Evolutionary conservation across 2,888 invertebrate species (phyloP).

Genomic region (Ryuthela nishihirai): DNA sequence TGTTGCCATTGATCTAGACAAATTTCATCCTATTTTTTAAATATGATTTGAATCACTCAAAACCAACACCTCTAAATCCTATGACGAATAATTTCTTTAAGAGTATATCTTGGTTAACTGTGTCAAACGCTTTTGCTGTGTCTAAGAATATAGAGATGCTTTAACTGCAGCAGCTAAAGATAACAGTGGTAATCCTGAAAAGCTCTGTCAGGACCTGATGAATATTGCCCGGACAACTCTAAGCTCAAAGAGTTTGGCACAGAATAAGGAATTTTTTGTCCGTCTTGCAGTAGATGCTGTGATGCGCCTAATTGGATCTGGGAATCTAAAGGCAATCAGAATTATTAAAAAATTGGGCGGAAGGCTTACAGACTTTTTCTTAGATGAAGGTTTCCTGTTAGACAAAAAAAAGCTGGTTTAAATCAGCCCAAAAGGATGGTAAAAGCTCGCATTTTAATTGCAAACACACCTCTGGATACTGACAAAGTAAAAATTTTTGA

Average conservation of each 20-base stretch:
- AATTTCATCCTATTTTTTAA: too few species aligned
- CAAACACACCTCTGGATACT: slow-evolving; percentile 99
- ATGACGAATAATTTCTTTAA: too few species aligned
- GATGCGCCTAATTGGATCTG: slow-evolving; percentile 88
- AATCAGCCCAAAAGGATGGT: slow-evolving; percentile 95
- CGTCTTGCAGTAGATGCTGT: slow-evolving; percentile 94
- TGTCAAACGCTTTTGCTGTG: too few species aligned
- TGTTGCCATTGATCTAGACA: too few species aligned
- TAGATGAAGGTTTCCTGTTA: slow-evolving; percentile 85
- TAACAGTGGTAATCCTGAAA: slow-evolving; percentile 65
- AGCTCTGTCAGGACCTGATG: slow-evolving; percentile 80
- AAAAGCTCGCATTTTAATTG: slow-evolving; percentile 94
- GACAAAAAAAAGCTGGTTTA: slow-evolving; percentile 95
- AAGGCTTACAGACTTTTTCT: slow-evolving; percentile 86
- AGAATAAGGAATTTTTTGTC: slow-evolving; percentile 95
- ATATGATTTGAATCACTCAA: too few species aligned
- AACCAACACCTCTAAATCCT: too few species aligned
- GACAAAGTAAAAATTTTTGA: slow-evolving; percentile 99
- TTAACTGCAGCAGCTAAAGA: slow-evolving; percentile 73
- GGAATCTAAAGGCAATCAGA: slow-evolving; percentile 92
- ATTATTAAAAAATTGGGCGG: slow-evolving; percentile 96
- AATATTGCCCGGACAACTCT: slow-evolving; percentile 97
- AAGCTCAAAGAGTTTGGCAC: slow-evolving; percentile 95
- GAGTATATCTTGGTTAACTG: too few species aligned
- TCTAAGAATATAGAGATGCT: slow-evolving; percentile 76